Evolutionary conservation across 2,888 invertebrate genomes (phyloP).

Genomic region (Meteorus colon): DNA sequence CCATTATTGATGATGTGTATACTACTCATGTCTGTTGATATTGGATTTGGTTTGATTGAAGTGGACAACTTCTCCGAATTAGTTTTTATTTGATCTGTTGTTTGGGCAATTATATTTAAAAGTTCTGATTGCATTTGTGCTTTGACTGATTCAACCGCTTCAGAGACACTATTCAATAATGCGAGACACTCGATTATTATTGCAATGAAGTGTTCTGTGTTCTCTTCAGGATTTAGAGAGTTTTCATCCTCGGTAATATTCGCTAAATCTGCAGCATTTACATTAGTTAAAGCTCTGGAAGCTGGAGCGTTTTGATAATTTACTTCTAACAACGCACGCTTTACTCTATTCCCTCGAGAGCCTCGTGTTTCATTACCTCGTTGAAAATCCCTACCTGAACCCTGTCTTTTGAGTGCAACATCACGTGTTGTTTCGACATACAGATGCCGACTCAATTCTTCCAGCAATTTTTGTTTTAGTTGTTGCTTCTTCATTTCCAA

Average conservation of each 20-base stretch:
- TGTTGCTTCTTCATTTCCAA: conserved; percentile 81
- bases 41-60: conserved; percentile 45
- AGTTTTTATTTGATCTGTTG: conserved; percentile 81
- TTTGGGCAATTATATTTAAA: conserved; percentile 84
- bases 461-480: conserved; percentile 80
- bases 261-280: conserved; percentile 59
- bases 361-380: conserved; percentile 76
- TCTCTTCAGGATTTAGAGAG: conserved; percentile 77
- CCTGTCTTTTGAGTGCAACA: conserved; percentile 77
- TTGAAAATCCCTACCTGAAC: conserved; percentile 78
- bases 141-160: conserved; percentile 90
- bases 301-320: conserved; percentile 57
- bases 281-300: conserved; percentile 53
- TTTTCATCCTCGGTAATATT: conserved; percentile 78
- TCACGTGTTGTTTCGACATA: conserved; percentile 79
- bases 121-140: conserved; percentile 89
- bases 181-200: conserved; percentile 90
- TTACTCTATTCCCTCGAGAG: conserved; percentile 76
- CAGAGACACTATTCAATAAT: conserved; percentile 87
- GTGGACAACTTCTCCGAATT: conserved; percentile 50
- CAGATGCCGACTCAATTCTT: conserved; percentile 83
- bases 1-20: conserved; percentile 47
- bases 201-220: conserved; percentile 83
- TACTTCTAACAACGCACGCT: conserved; percentile 77
- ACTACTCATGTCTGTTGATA: conserved; percentile 45